Base-by-base conservation (phyloP, 1,140 invertebrate species). In the Panagrolaimus sp. region DNA sequence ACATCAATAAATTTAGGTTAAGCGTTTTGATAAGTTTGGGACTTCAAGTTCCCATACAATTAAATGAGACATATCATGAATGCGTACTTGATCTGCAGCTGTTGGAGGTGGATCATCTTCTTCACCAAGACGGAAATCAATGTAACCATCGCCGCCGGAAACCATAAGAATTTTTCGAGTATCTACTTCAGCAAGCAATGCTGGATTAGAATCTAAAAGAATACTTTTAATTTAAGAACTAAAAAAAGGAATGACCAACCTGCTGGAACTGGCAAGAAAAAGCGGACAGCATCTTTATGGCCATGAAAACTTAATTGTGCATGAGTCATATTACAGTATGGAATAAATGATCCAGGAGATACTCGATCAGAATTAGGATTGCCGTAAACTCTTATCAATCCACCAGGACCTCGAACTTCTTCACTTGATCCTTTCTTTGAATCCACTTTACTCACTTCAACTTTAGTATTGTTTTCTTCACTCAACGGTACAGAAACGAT, bases 271-370 rank as follows among this genome's bases (percentile, higher is more conserved):
- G 94, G 91, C 7, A 98, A 91, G 84, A 98, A 97, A 88, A 98
- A 98, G 84, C 96, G 98, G 2, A 98, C 94, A 17, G 92, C 90
- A 86, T 98, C 95, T 72, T 93, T 89, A 84, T 98, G 95, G 6
- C 96, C 96, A 85, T 99, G 96, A 86, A 98, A 98, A 74, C 93
- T 96, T 3, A 98, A 88, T 86, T 99, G 96, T 63, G 95, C 95
- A 85, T 96, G 93, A 8, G 93, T 91, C 90, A 97, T 95, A 68
- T 93, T 93, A 84, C 95, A 98, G 85, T 91, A 93, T 0, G 96
- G 96, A 76, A 96, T 90, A 75, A 89, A 90, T 74, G 46, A 48
- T 24, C 88, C 90, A 45, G 89, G 89, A 0, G 88, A 86, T 76
- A 88, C 85, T 68, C 88, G 74, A 21, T 77, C 72, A 24, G 66